A percentile compares a stretch with the other conserved stretches of the same genome.
These are phyloP conservation scores for Pachyramphus minor DNA, from an alignment of 2,113 vertebrate genomes.

Conservation along the genomic window DNA sequence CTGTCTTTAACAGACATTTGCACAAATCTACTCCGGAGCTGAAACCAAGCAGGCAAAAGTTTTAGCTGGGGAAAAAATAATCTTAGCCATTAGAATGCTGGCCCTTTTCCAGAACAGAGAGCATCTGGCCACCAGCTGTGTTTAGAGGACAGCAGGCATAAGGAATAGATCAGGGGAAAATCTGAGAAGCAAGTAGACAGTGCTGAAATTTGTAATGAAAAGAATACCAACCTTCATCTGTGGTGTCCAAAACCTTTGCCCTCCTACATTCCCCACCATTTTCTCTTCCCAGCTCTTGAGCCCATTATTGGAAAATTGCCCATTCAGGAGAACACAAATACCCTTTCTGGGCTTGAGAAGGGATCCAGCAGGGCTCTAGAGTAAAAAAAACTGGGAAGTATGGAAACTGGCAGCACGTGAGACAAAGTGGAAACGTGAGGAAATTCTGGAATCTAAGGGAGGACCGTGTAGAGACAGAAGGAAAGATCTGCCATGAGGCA, in stretches of 20 bases:
- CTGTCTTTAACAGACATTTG: conserved; percentile 32
- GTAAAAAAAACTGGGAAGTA: neutral
- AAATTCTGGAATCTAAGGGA: neutral
- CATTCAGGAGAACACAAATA: neutral
- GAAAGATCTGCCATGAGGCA: neutral
- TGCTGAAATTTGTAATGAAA: neutral
- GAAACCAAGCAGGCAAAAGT: neutral
- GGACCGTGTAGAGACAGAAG: neutral
- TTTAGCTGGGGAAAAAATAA: neutral
- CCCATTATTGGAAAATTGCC: neutral
- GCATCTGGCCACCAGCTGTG: conserved; percentile 51
- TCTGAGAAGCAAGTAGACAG: neutral
- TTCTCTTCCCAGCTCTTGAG: neutral
- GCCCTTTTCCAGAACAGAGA: neutral
- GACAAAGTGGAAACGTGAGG: neutral
- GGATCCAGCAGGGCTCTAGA: neutral
- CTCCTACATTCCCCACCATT: neutral
- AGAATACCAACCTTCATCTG: neutral
- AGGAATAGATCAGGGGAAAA: neutral
- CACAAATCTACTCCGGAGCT: neutral
- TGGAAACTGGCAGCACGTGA: neutral
- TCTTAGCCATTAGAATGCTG: neutral
- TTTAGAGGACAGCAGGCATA: neutral
- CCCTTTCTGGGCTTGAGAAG: neutral
- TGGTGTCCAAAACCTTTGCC: conserved; percentile 24